Evolutionary conservation across 2,888 invertebrate species (phyloP), one percentile per base, ranked within the genome.

Genomic region (Papilio demoleus): DNA sequence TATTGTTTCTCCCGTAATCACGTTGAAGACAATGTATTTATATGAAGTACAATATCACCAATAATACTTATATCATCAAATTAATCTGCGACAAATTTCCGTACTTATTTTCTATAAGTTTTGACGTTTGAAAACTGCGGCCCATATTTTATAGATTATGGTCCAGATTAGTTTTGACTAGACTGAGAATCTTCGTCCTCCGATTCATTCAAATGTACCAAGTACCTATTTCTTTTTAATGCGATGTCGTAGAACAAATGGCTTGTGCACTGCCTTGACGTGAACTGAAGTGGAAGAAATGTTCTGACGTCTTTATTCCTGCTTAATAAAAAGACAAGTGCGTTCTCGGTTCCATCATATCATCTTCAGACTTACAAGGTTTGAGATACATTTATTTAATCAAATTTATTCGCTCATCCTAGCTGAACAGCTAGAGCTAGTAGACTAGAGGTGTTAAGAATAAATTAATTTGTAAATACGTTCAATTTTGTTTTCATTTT

Each of bases 251-350:
- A 75, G 72, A 80, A 77, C 81, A 85, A 91, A 92, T 92, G 90
- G 87, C 75, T 85, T 78, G 88, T 78, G 73, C 76, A 73, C 81
- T 78, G 81, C 85, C 83, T 78, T 81, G 77, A 80, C 77, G 86
- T 83, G 80, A 85, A 87, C 80, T 86, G 82, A 80, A 75, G 77
- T 78, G 88, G 81, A 81, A 87, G 79, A 84, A 82, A 88, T 85
- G 84, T 70, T 72, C 73, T 90, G 88, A 90, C 90, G 92, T 87
- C 81, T 73, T 76, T 70, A 64, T 72, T 64, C 68, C 42, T 60
- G 76, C 85, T 84, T 84, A 89, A 90, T 90, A 91, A 87, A 87
- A 85, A 80, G 80, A 76, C 73, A 77, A 77, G 72, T 68, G 73
- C 60, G 31, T 56, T 8, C 45, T 40, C 69, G 73, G 72, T 70